A percentile compares a stretch with the other conserved stretches of the same genome.
Evolutionary conservation across 2,113 vertebrate species (phyloP).

Genomic region (Ellobius talpinus): DNA sequence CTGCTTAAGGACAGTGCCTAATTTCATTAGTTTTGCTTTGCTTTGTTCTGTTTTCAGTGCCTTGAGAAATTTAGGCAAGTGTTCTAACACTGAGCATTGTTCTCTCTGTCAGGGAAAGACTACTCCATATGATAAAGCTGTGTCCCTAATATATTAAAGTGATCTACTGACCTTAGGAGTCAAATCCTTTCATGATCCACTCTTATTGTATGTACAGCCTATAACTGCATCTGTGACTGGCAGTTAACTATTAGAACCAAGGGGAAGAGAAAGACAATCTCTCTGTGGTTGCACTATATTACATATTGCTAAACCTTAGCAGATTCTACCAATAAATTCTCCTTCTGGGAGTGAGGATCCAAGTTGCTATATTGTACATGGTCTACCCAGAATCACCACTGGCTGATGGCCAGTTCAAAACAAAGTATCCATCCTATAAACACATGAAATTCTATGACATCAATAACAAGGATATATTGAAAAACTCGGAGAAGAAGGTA

Average conservation of each 20-base stretch:
- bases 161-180: background rate
- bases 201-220: background rate
- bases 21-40: background rate
- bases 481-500: background rate
- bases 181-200: background rate
- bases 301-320: background rate
- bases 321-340: background rate
- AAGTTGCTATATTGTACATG: fast-evolving
- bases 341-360: background rate
- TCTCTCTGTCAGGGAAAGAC: background rate
- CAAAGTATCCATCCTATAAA: background rate
- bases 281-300: background rate
- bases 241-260: background rate
- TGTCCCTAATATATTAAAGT: background rate
- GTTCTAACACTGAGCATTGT: background rate
- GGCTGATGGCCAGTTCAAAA: background rate
- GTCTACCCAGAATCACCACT: background rate
- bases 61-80: background rate
- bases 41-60: background rate
- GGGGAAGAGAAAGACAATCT: background rate
- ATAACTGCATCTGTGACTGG: background rate
- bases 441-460: background rate
- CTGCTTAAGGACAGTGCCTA: background rate
- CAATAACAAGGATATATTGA: fast-evolving
- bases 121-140: background rate